These are phyloP conservation scores for Theretra japonica DNA, from an alignment of 2,888 invertebrate genomes.

Conservation along the genomic window DNA sequence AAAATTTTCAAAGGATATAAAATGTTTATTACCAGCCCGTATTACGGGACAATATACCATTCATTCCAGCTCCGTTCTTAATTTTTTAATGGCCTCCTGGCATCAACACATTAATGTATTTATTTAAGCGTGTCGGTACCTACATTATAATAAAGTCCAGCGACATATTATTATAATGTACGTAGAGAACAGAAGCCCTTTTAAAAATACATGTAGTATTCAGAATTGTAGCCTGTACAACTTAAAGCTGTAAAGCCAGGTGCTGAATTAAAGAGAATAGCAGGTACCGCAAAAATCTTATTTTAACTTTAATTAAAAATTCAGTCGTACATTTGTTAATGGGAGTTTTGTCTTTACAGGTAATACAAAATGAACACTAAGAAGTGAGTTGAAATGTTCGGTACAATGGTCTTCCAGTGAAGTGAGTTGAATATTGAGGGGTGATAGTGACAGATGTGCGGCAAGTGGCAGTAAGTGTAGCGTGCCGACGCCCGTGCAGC, in stretches of 20 bases:
- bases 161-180: not conserved
- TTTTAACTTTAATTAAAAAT: too few relatives aligned
- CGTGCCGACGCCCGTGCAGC: slow-evolving; percentile 38
- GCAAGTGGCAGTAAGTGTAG: not conserved
- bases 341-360: not conserved
- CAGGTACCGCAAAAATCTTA: too few relatives aligned
- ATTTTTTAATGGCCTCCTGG: slow-evolving; percentile 44
- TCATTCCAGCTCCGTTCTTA: slow-evolving; percentile 46
- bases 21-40: slow-evolving; percentile 61
- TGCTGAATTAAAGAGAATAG: not conserved
- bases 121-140: not conserved
- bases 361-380: slow-evolving; percentile 13
- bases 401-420: slow-evolving; percentile 19
- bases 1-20: slow-evolving; percentile 54
- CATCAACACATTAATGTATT: not conserved
- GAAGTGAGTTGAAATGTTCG: slow-evolving; percentile 20
- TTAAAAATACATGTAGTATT: not conserved
- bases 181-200: not conserved
- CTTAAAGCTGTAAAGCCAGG: not conserved
- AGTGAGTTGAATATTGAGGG: slow-evolving; percentile 25
- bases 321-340: too few relatives aligned
- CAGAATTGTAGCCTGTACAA: not conserved
- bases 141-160: not conserved
- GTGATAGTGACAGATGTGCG: slow-evolving; percentile 22
- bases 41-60: slow-evolving; percentile 59